phyloP scores from a whole-genome alignment of 2,888 invertebrate genomes.

The Spodoptera littoralis region DNA sequence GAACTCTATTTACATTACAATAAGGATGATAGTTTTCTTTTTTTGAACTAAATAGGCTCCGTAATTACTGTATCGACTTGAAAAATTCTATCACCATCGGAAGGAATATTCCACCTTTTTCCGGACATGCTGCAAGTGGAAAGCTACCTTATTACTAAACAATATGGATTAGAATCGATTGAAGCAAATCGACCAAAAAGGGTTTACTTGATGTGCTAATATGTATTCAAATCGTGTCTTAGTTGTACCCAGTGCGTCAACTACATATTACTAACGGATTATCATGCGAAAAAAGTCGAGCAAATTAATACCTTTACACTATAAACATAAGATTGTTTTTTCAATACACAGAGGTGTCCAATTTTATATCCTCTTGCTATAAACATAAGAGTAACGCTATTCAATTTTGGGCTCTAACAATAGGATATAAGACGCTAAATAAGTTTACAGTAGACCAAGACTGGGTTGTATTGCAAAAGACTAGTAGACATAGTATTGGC shows the following conservation, averaged over 20 bases:
- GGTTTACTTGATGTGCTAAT: too few relatives aligned
- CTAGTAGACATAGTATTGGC: neutral
- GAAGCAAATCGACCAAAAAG: too few relatives aligned
- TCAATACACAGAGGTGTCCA: slow-evolving; percentile 1
- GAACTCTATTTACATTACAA: too few relatives aligned
- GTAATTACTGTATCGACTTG: too few relatives aligned
- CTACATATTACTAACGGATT: slow-evolving; percentile 17
- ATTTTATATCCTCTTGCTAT: slow-evolving; percentile 1
- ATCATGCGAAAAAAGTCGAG: slow-evolving; percentile 23
- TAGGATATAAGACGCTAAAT: slow-evolving; percentile 1
- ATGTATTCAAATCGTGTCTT: neutral
- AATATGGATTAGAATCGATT: too few relatives aligned
- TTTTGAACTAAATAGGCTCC: too few relatives aligned
- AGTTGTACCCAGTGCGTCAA: slow-evolving; percentile 6
- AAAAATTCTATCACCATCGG: too few relatives aligned
- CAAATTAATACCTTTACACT: slow-evolving; percentile 3
- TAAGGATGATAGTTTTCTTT: too few relatives aligned
- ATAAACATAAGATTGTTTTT: slow-evolving; percentile 18
- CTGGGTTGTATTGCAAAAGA: slow-evolving; percentile 5
- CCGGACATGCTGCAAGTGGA: too few relatives aligned
- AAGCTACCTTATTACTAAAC: too few relatives aligned
- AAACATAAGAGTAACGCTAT: slow-evolving; percentile 5
- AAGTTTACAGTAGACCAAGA: neutral
- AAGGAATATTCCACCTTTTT: too few relatives aligned
- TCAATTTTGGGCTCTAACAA: slow-evolving; percentile 19